Conservation (phyloP, 2,113 vertebrate species). For the Etheostoma cragini region DNA sequence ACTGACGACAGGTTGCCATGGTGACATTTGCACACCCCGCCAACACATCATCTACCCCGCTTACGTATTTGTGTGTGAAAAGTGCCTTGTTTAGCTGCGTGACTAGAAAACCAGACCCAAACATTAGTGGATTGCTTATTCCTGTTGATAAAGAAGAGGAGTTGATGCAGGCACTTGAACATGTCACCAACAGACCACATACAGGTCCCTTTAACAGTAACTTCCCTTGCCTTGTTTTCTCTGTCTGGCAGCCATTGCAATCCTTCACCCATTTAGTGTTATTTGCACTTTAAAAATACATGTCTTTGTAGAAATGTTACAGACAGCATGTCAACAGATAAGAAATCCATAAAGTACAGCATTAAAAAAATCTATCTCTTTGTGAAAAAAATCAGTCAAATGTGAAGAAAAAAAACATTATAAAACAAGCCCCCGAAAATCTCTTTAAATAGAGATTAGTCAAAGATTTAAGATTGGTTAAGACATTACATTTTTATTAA, state of each 20-base stretch:
- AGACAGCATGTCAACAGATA: slow-evolving; percentile 38
- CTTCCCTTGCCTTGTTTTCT: neutral
- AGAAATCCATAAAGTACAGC: slow-evolving; percentile 21
- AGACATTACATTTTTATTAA: slow-evolving; percentile 61
- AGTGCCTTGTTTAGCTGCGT: slow-evolving; percentile 28
- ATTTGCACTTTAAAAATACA: slow-evolving; percentile 40
- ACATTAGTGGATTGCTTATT: slow-evolving; percentile 31
- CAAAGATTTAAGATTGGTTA: slow-evolving; percentile 44
- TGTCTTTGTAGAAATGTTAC: slow-evolving; percentile 37
- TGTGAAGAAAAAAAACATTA: slow-evolving; percentile 10
- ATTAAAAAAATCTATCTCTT: slow-evolving; percentile 38
- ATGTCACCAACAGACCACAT: slow-evolving; percentile 33
- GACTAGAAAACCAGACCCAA: slow-evolving; percentile 29
- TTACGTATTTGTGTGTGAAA: slow-evolving; percentile 35
- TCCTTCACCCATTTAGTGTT: slow-evolving; percentile 37
- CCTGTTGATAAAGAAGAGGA: slow-evolving; percentile 27
- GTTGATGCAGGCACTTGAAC: slow-evolving; percentile 65
- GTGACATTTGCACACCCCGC: slow-evolving; percentile 47
- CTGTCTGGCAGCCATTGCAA: neutral
- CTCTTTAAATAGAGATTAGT: slow-evolving; percentile 52
- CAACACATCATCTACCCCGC: slow-evolving; percentile 3
- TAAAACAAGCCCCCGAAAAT: slow-evolving; percentile 26
- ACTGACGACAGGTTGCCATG: slow-evolving; percentile 54
- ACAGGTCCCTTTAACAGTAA: slow-evolving; percentile 29
- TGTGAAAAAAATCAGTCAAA: slow-evolving; percentile 51